Conservation (phyloP, 2,797 vertebrate species). For the Malurus splendens region DNA sequence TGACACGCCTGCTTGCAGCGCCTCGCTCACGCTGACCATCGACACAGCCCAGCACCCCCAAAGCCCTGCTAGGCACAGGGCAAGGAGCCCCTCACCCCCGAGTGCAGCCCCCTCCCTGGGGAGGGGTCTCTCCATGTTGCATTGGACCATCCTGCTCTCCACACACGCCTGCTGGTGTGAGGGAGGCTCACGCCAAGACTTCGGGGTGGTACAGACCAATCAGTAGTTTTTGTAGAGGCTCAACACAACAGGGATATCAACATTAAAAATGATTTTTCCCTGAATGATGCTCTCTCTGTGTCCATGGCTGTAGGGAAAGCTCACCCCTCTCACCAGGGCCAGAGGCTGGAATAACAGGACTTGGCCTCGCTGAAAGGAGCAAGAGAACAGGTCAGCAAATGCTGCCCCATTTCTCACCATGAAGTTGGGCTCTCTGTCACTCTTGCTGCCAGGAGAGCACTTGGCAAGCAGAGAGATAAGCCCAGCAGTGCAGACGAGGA, state of each 20-base stretch:
- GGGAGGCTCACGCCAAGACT: not conserved
- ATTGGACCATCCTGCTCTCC: not conserved
- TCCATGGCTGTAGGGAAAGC: not conserved
- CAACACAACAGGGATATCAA: not conserved
- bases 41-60: accelerated
- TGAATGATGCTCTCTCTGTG: not conserved
- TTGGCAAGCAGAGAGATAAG: not conserved
- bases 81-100: not conserved
- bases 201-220: not conserved
- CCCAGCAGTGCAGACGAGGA: not conserved
- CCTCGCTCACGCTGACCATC: not conserved
- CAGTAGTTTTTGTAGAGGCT: slow-evolving; percentile 44
- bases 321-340: not conserved
- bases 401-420: accelerated
- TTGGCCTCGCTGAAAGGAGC: not conserved
- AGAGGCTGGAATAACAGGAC: not conserved
- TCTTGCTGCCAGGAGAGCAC: not conserved
- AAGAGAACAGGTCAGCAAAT: not conserved
- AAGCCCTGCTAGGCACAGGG: not conserved
- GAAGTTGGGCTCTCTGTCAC: not conserved
- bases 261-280: slow-evolving; percentile 47
- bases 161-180: not conserved
- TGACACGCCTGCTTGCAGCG: accelerated
- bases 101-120: not conserved
- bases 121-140: not conserved